Evolutionary conservation across 1,140 invertebrate species (phyloP), one percentile per base, ranked within the genome.

Genomic region (Vollenhovia emeryi): DNA sequence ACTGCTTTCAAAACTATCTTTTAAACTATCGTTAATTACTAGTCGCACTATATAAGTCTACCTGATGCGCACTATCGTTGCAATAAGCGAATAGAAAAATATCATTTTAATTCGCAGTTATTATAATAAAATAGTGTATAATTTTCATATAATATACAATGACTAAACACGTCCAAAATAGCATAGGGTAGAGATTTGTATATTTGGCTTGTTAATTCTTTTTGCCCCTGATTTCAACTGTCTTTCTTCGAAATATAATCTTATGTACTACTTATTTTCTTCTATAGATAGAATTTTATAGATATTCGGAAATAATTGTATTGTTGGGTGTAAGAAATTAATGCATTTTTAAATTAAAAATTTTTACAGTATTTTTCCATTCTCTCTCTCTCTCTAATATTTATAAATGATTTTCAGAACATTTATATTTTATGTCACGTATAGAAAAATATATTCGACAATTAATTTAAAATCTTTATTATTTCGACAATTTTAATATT

Each of bases 51-150:
- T 57, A 57, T 60, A 73, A 33, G n/a, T 50, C 48, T 55, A 15
- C 55, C 45, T 64, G n/a, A 57, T 33, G 50, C 43, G 36, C 57
- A 36, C 21, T 86, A 73, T 33, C 30, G 13, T 36, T 66, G 45
- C 66, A 73, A 66, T 33, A 62, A 66, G 48, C 75, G 24, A 50
- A 52, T 82, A 86, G 27, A 87, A 87, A 86, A 82, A 82, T 87
- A 80, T 48, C 21, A 7, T 69, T 69, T 80, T 69, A 55, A 24
- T 55, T 69, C 18, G 48, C 13, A 24, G 71, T 68, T 43, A 80
- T 40, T 66, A n/a, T 45, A 57, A 55, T 30, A 71, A 82, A 59
- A 73, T 71, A 71, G 33, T 15, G 57, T 66, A 33, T 57, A 43
- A 21, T 71, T 11, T 57, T 57, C 15, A 40, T 50, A 27, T 59